Evolutionary conservation across 2,888 invertebrate species (phyloP), one percentile per base, ranked within the genome.

Genomic region (Thymelicus lineola): DNA sequence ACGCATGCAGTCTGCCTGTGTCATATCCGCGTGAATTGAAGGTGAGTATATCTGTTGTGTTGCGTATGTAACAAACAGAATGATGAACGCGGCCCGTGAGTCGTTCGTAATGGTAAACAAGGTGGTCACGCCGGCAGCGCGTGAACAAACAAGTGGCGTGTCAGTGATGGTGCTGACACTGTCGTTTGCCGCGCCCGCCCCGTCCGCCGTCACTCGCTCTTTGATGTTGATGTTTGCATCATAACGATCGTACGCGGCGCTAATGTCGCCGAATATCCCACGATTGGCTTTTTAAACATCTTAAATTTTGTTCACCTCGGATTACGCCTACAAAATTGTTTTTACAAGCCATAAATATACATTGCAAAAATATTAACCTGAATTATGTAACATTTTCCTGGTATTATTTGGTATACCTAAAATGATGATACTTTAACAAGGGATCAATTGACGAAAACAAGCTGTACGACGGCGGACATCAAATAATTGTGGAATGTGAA

Each of bases 111-210:
- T 88, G 81, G 89, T 91, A 91, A 91, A 92, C 90, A 91, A 91
- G 86, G 82, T 84, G 86, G 82, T 86, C 93, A 92, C 87, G 91
- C 85, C 75, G 86, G 66, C 82, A 80, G 80, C 87, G 90, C 93
- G 92, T 93, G 92, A 89, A 92, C 90, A 93, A 92, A 92, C 92
- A 92, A 92, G 88, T 89, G 86, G 79, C 81, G 78, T 79, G 84
- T 81, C 81, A 79, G 80, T 80, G 80, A 79, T 79, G 79, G 80
- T 79, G 75, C 77, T 75, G 75, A 9, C 28, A 28, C 10, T 12
- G 38, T 9, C 38, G 7, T 7, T 75, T 75, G 75, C 74, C 79
- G 80, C 81, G 80, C 76, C 78, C 76, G 75, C 76, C 74, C 73
- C 78, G 71, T 68, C 77, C 73, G 73, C 74, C 80, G 28, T 57